Base-by-base conservation (phyloP, 2,888 invertebrate species). In the Cerceris ruficornis region DNA sequence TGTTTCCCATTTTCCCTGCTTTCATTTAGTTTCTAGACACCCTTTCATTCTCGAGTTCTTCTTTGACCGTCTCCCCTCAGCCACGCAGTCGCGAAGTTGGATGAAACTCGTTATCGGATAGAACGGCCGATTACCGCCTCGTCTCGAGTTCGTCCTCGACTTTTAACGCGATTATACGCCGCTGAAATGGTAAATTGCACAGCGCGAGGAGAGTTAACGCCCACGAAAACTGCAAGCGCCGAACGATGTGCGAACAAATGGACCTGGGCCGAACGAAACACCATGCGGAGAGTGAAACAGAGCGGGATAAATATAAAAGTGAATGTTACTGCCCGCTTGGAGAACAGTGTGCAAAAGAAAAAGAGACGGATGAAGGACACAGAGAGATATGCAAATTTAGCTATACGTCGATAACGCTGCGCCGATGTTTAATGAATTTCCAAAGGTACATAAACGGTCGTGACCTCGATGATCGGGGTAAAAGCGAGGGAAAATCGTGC, bases 21-120 rank as follows among this genome's bases (percentile, higher is more conserved):
- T 69, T 54, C 64, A 46, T 46, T 49, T 13, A 62, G 73, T 60
- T 73, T 60, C n/a, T 54, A 58, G 67, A 42, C 55, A 17, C 58
- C 66, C 68, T 69, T 76, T 77, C 73, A 49, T 83, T 74, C 77
- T 75, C 75, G 57, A 60, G 50, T 61, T 62, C 78, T 81, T 86
- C 72, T 81, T 75, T 64, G 72, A 49, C 70, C 28, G 28, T 28
- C 28, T 28, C 28, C 28, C 28, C 28, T 28, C 28, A 28, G 61
- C 66, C 61, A 78, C 69, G 78, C 83, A 82, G 83, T 82, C 72
- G 77, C 69, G 60, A 86, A 87, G 86, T 88, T 88, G 75, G 72
- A 77, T 81, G 80, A 84, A 88, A 87, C 79, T 87, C 86, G 86
- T 88, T 88, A 88, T 88, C 85, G 84, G 84, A 88, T 86, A 86